Evolutionary conservation across 1,140 invertebrate genomes (phyloP).

Genomic region (Maniola jurtina): DNA sequence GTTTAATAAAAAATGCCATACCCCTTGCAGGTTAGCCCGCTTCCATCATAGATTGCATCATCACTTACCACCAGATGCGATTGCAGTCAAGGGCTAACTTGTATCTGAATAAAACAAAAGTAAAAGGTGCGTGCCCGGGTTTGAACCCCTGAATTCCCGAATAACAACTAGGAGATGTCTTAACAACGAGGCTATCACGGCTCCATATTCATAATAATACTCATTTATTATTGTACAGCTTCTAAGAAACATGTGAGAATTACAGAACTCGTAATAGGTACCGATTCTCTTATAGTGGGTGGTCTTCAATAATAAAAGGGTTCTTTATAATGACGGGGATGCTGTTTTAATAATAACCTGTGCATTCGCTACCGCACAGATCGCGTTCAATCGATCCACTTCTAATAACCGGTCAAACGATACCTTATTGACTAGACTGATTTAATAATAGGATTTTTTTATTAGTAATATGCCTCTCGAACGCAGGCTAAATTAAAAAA

Average conservation of each 20-base stretch:
- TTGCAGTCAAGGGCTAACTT: no score
- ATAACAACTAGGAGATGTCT: no score
- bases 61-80: no score
- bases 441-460: neutral
- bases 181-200: no score
- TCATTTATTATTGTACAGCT: neutral
- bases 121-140: no score
- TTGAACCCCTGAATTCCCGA: no score
- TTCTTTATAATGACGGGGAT: constrained; percentile 19
- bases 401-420: constrained; percentile 11
- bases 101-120: no score
- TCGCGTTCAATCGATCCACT: constrained; percentile 18
- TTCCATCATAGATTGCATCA: no score
- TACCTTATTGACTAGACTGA: constrained; percentile 3
- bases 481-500: neutral
- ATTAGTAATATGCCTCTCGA: neutral
- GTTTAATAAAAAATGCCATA: no score
- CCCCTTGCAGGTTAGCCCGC: no score
- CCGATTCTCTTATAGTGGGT: neutral
- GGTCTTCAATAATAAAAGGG: constrained; percentile 26
- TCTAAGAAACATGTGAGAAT: no score
- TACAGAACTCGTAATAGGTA: neutral
- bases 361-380: constrained; percentile 17
- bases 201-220: neutral
- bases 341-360: constrained; percentile 24